Evolutionary conservation across 2,888 invertebrate genomes (phyloP).

Genomic region (Lingula anatina): DNA sequence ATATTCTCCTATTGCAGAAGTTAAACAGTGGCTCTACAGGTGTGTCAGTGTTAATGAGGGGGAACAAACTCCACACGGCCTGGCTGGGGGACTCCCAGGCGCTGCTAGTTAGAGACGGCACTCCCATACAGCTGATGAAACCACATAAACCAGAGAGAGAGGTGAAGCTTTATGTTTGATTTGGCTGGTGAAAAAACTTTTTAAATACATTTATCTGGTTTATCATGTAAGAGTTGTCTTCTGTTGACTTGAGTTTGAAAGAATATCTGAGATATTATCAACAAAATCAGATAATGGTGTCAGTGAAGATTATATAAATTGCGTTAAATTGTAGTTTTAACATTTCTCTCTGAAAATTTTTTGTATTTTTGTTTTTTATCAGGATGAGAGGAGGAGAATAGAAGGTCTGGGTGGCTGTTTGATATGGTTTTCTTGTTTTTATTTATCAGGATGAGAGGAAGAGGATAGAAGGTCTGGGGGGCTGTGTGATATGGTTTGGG

Average conservation of each 20-base stretch:
- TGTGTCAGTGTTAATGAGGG: conserved; percentile 70
- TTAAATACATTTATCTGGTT: too few relatives aligned
- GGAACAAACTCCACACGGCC: conserved; percentile 67
- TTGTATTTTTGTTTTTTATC: too few relatives aligned
- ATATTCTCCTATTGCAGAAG: conserved; percentile 53
- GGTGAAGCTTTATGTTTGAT: too few relatives aligned
- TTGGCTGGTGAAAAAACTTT: too few relatives aligned
- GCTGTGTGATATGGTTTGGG: conserved; percentile 70
- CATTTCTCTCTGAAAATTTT: too few relatives aligned
- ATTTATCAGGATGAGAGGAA: conserved; percentile 79
- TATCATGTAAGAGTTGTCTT: too few relatives aligned
- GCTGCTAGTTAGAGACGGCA: conserved; percentile 68
- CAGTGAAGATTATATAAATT: too few relatives aligned
- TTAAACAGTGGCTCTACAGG: conserved; percentile 81
- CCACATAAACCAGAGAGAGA: conserved; percentile 80
- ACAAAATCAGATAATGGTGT: too few relatives aligned
- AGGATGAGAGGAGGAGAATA: conserved; percentile 79
- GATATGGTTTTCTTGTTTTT: too few relatives aligned
- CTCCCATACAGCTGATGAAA: conserved; percentile 69
- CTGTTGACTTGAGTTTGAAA: too few relatives aligned
- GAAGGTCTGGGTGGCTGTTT: conserved; percentile 68
- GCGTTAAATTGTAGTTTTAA: too few relatives aligned
- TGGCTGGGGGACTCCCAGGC: conserved; percentile 95
- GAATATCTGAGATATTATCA: too few relatives aligned
- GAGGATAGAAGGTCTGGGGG: conserved; percentile 73